Evolutionary conservation across 2,113 vertebrate genomes (phyloP).

Genomic region (Chrysemys picta): DNA sequence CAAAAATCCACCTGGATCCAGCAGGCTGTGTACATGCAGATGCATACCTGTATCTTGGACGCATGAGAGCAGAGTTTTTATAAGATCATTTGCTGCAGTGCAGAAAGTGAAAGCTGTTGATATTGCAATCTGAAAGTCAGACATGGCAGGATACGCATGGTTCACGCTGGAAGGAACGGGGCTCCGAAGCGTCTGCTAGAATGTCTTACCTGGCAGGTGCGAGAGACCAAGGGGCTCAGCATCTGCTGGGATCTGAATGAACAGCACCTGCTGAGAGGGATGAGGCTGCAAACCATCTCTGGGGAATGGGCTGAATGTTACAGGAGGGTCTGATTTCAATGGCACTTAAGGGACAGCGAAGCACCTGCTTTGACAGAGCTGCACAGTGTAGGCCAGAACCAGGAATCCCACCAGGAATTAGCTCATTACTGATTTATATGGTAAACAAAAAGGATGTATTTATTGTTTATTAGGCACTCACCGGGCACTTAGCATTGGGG

Average conservation of each 20-base stretch:
- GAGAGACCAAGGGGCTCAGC: background rate
- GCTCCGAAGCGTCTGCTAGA: background rate
- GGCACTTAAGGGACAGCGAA: background rate
- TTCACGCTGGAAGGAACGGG: background rate
- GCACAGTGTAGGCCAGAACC: background rate
- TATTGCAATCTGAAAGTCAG: background rate
- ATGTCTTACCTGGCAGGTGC: background rate
- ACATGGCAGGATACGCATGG: background rate
- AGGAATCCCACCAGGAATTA: background rate
- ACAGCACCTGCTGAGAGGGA: background rate
- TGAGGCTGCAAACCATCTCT: background rate
- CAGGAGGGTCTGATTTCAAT: background rate
- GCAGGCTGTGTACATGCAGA: background rate
- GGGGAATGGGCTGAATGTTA: background rate
- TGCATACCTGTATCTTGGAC: background rate
- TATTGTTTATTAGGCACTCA: background rate
- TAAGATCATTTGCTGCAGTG: background rate
- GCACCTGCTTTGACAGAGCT: background rate
- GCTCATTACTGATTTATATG: background rate
- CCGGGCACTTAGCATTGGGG: background rate
- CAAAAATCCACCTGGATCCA: background rate
- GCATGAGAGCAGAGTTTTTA: background rate
- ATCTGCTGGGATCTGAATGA: background rate
- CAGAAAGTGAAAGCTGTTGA: background rate
- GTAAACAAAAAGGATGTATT: background rate